These are phyloP conservation scores for Mesembrinibis cayennensis DNA, from an alignment of 2,113 vertebrate species.

Conservation along the genomic window DNA sequence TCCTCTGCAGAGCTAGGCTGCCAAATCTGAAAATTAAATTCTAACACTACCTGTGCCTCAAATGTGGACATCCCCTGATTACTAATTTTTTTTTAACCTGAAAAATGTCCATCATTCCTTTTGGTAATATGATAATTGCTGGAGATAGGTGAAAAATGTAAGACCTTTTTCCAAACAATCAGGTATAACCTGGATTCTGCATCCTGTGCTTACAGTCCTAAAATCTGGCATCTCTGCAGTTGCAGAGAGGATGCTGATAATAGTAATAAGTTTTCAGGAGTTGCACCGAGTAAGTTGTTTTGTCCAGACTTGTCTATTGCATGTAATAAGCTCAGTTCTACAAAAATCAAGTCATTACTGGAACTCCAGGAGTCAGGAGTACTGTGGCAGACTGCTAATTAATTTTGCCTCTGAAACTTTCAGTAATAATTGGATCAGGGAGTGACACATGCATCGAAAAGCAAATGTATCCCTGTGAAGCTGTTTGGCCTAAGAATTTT, in stretches of 20 bases:
- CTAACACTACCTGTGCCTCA: neutral
- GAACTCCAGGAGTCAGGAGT: conserved; percentile 65
- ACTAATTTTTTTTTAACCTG: neutral
- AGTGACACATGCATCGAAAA: conserved; percentile 33
- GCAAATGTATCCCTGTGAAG: conserved; percentile 14
- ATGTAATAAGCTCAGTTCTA: conserved; percentile 55
- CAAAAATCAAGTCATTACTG: conserved; percentile 71
- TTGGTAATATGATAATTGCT: neutral
- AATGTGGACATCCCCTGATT: neutral
- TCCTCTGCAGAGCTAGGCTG: neutral
- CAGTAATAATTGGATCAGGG: conserved; percentile 65
- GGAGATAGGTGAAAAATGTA: neutral
- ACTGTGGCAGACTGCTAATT: conserved; percentile 73
- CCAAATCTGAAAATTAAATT: neutral
- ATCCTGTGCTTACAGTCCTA: neutral
- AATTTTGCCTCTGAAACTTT: conserved; percentile 72
- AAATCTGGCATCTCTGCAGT: neutral
- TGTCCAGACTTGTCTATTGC: conserved; percentile 73
- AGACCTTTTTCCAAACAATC: neutral
- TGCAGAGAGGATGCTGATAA: conserved; percentile 10
- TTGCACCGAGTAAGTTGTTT: conserved; percentile 24
- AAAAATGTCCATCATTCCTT: neutral
- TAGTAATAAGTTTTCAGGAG: conserved; percentile 15
- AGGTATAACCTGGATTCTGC: neutral
- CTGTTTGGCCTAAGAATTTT: conserved; percentile 27